Evolutionary conservation across 1,140 invertebrate genomes (phyloP).

Genomic region (Laupala kohalensis): DNA sequence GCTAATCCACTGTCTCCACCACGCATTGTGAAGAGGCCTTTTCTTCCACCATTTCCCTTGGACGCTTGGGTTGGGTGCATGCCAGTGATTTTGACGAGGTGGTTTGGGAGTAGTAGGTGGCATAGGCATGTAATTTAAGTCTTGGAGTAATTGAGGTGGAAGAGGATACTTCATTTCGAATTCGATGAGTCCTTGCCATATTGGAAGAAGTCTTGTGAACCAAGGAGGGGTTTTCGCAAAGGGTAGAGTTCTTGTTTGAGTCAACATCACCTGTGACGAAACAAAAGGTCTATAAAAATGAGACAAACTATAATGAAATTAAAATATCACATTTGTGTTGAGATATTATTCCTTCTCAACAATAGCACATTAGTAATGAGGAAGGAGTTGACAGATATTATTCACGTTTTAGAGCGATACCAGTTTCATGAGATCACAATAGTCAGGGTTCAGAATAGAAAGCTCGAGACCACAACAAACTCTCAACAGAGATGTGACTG

Average conservation of each 20-base stretch:
- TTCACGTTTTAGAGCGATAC: too few species aligned
- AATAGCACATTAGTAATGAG: too few species aligned
- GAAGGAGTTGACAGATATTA: too few species aligned
- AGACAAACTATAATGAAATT: too few species aligned
- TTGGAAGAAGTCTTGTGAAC: neutral
- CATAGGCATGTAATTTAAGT: neutral
- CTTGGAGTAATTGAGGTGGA: neutral
- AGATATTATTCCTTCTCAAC: too few species aligned
- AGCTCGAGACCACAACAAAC: too few species aligned
- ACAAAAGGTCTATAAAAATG: too few species aligned
- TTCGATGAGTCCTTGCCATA: neutral
- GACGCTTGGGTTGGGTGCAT: neutral
- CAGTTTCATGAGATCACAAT: too few species aligned
- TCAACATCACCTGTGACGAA: neutral
- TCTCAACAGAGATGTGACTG: too few species aligned
- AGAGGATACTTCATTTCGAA: neutral
- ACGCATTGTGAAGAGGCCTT: neutral
- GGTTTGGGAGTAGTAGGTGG: too few species aligned
- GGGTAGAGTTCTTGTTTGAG: neutral
- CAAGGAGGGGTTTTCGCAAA: neutral
- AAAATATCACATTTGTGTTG: too few species aligned
- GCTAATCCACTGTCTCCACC: neutral
- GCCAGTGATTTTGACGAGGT: neutral
- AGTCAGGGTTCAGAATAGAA: too few species aligned
- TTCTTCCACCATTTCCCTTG: neutral